Evolutionary conservation across 1,140 invertebrate species (phyloP).

Genomic region (Aphidius ervi): DNA sequence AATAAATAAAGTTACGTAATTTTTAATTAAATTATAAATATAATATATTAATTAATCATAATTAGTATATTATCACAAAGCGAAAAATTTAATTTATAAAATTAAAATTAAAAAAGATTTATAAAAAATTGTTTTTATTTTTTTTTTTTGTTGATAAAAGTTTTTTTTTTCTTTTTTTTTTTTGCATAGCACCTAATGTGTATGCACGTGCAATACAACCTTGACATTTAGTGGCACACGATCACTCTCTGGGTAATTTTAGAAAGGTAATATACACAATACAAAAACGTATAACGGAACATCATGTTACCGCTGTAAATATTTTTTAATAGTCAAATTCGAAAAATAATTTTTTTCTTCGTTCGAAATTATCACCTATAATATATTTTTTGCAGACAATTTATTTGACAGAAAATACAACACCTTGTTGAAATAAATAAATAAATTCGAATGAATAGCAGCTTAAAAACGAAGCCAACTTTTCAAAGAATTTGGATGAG

Average conservation of each 20-base stretch:
- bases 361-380: too few relatives aligned
- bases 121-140: neutral
- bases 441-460: constrained; percentile 22
- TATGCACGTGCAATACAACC: constrained; percentile 29
- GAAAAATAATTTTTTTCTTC: too few relatives aligned
- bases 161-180: too few relatives aligned
- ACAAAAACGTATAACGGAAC: constrained; percentile 20
- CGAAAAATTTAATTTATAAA: neutral
- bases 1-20: too few relatives aligned
- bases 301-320: neutral
- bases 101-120: neutral
- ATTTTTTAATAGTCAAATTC: too few relatives aligned
- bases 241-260: constrained; percentile 31
- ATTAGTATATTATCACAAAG: too few relatives aligned
- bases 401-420: neutral
- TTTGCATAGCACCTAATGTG: too few relatives aligned
- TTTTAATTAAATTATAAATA: too few relatives aligned
- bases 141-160: neutral
- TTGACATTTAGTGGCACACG: constrained; percentile 34
- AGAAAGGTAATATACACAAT: constrained; percentile 29
- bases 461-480: constrained; percentile 1
- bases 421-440: too few relatives aligned
- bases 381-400: too few relatives aligned
- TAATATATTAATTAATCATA: too few relatives aligned
- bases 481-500: constrained; percentile 28